Conservation (phyloP, 1,140 invertebrate genomes). For the Aphelinus certus region DNA sequence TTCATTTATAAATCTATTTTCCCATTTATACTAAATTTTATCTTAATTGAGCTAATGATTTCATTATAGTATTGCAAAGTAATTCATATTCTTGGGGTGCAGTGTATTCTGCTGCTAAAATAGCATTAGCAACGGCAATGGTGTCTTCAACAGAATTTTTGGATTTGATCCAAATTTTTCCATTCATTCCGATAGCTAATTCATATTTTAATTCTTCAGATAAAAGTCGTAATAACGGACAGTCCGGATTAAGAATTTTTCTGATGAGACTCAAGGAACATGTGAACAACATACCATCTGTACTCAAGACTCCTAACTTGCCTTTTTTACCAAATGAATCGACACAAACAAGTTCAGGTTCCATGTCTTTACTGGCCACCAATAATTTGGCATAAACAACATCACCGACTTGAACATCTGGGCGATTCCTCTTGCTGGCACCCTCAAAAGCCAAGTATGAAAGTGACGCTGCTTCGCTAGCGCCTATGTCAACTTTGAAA, state of each 20-base stretch:
- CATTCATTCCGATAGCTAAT: conserved; percentile 91
- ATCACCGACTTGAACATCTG: conserved; percentile 87
- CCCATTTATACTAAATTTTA: conserved; percentile 28
- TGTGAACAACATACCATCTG: conserved; percentile 81
- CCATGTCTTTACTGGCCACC: conserved; percentile 89
- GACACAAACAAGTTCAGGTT: conserved; percentile 93
- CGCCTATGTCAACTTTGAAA: conserved; percentile 86
- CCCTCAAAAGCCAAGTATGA: conserved; percentile 92
- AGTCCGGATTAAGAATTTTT: conserved; percentile 80
- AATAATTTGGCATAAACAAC: conserved; percentile 85
- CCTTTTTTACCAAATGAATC: conserved; percentile 87
- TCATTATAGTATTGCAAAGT: conserved; percentile 63
- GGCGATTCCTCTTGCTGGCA: conserved; percentile 94
- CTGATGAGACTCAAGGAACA: conserved; percentile 76
- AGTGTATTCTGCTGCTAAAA: conserved; percentile 78
- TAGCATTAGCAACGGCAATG: conserved; percentile 83
- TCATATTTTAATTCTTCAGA: conserved; percentile 87
- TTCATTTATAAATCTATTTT: conserved; percentile 46
- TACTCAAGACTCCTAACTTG: conserved; percentile 78
- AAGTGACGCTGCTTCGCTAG: conserved; percentile 83
- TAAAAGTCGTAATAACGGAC: conserved; percentile 77
- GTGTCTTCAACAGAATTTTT: conserved; percentile 74
- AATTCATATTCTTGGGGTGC: conserved; percentile 72
- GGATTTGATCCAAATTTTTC: conserved; percentile 90
- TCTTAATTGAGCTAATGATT: conserved; percentile 30